A percentile compares a stretch with the other conserved stretches of the same genome.
Conservation (phyloP, 1,140 invertebrate species). For the Drosophila orena region DNA sequence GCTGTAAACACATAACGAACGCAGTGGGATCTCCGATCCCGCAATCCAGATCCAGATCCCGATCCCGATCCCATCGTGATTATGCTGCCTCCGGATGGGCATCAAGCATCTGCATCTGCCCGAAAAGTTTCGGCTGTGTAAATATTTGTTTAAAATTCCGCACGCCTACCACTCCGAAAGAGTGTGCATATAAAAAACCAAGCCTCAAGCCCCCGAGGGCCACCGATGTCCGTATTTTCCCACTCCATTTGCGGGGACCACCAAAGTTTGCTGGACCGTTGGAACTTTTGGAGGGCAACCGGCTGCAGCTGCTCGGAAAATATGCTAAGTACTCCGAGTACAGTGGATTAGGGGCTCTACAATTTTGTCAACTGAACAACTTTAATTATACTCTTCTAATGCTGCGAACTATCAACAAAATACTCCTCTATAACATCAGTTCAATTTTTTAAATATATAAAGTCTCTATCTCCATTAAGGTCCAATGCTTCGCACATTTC, state of each 20-base stretch:
- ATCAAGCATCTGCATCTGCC: conserved; percentile 42
- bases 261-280: conserved; percentile 59
- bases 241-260: conserved; percentile 47
- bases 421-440: no score
- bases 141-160: conserved; percentile 82
- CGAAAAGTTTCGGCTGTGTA: conserved; percentile 66
- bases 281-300: conserved; percentile 41
- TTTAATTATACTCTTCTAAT: no score
- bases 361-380: no score
- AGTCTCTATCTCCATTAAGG: no score
- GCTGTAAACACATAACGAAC: conserved; percentile 79
- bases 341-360: conserved; percentile 8
- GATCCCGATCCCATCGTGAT: conserved; percentile 43
- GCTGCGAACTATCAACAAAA: no score
- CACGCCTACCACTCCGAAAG: conserved; percentile 56
- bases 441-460: no score
- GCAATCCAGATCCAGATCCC: conserved; percentile 6
- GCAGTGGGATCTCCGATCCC: conserved; percentile 43
- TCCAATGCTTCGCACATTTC: background rate
- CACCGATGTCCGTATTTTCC: conserved; percentile 12
- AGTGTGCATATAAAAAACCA: conserved; percentile 15
- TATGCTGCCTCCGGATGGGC: conserved; percentile 52
- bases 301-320: conserved; percentile 58
- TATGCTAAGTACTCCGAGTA: conserved; percentile 65
- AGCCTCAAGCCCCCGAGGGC: conserved; percentile 41